Conservation (phyloP, 2,888 invertebrate genomes). For the Nymphalis urticae region DNA sequence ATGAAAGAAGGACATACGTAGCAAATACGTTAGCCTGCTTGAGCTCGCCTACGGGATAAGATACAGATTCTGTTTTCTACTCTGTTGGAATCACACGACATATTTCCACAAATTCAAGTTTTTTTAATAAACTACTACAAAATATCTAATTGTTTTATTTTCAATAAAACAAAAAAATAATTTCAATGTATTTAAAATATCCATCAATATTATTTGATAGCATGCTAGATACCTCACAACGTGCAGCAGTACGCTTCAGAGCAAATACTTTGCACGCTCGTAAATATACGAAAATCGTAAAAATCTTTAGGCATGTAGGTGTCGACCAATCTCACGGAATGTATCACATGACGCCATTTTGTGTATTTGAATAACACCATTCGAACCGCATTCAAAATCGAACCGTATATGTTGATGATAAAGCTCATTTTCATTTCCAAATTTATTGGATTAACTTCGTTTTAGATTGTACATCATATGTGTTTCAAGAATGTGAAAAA, state of each 20-base stretch:
- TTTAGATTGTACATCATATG: constrained; percentile 27
- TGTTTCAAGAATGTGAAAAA: constrained; percentile 46
- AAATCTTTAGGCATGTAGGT: constrained; percentile 41
- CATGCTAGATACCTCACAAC: not conserved
- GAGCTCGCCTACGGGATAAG: too few relatives aligned
- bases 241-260: not conserved
- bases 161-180: too few relatives aligned
- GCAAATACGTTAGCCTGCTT: too few relatives aligned
- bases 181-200: not conserved
- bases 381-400: constrained; percentile 11
- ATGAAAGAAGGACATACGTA: too few relatives aligned
- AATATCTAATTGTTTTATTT: not conserved
- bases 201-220: not conserved
- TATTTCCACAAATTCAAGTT: too few relatives aligned
- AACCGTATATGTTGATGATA: not conserved
- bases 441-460: constrained; percentile 21
- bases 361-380: constrained; percentile 8
- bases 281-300: constrained; percentile 33
- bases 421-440: constrained; percentile 19
- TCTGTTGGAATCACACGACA: too few relatives aligned
- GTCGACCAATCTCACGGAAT: constrained; percentile 43
- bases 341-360: constrained; percentile 33
- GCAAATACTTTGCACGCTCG: not conserved
- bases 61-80: too few relatives aligned
- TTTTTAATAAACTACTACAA: too few relatives aligned